Evolutionary conservation across 1,140 invertebrate species (phyloP).

Genomic region (Dinothrombium tinctorium): DNA sequence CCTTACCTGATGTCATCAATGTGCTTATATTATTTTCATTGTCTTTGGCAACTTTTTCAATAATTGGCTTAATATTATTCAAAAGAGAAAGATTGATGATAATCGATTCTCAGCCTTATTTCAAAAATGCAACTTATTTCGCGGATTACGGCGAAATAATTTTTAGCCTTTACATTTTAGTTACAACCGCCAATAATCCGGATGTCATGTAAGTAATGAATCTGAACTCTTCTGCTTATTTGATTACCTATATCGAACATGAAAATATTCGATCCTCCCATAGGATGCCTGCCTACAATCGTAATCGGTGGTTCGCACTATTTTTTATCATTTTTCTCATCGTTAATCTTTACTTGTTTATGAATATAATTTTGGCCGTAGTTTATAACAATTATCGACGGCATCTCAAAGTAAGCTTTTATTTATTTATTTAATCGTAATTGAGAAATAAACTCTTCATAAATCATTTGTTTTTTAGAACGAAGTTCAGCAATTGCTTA

Average conservation of each 20-base stretch:
- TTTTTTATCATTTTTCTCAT: conserved; percentile 28
- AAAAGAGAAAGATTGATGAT: conserved; percentile 18
- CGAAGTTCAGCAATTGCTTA: conserved; percentile 24
- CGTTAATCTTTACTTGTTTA: conserved; percentile 28
- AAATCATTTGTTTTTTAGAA: conserved; percentile 20
- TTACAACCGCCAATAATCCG: conserved; percentile 30
- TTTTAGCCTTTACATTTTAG: conserved; percentile 29
- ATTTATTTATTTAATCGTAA: neutral
- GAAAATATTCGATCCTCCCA: conserved; percentile 4
- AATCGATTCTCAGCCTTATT: neutral
- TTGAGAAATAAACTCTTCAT: neutral
- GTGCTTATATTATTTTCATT: conserved; percentile 27
- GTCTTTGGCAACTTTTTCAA: conserved; percentile 24
- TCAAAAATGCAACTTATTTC: conserved; percentile 21
- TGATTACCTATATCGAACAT: conserved; percentile 1
- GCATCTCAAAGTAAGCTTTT: conserved; percentile 24
- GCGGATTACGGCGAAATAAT: conserved; percentile 23
- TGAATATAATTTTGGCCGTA: conserved; percentile 29
- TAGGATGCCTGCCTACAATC: conserved; percentile 30
- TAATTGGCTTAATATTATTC: conserved; percentile 29
- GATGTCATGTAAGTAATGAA: conserved; percentile 27
- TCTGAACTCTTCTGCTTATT: neutral
- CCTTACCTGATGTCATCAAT: conserved; percentile 27
- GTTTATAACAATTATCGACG: conserved; percentile 30
- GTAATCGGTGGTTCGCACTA: conserved; percentile 23